Base-by-base conservation (phyloP, 1,140 invertebrate species). In the Heterodera carotae region DNA sequence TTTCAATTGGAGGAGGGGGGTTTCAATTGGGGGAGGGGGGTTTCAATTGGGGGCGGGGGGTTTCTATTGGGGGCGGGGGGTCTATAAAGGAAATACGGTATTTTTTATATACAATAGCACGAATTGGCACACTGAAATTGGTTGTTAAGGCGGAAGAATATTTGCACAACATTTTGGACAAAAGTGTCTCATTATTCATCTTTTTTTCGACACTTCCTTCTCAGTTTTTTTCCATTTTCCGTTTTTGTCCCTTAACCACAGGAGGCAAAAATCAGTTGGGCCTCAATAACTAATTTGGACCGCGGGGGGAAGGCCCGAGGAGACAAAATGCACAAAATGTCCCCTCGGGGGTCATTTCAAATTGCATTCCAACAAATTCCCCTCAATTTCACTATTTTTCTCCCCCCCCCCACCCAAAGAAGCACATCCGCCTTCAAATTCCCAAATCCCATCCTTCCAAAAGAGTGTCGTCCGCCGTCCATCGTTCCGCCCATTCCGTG, bases 301-400 rank as follows among this genome's bases (percentile, higher is more conserved):
- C 36, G 36, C n/a, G 36, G 2, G 36, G 36, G 36, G 36, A 12
- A 18, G 39, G 39, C 12, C 48, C 12, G 39, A 12, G 12, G 39
- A 43, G 6, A 43, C 39, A 43, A 39, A 53, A 10, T 53, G 48
- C 48, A 53, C 48, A 53, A 53, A 53, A 53, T 53, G 48, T 53
- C 48, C 48, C 48, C 48, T 53, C 48, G 48, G 48, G 48, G 48
- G 48, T 53, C 48, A 53, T 53, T 53, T 53, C 48, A 53, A 53
- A 53, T 53, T 53, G 48, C 48, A 53, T 53, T 53, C 12, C 48
- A 10, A 15, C 12, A 10, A 53, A 53, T 18, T 53, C 12, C 18
- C 48, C 48, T 18, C 48, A 53, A 53, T 53, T 53, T 53, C 48
- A 18, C 48, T 18, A 22, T 53, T 53, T 53, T 53, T 53, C 48